Evolutionary conservation across 1,140 invertebrate genomes (phyloP).

Genomic region (Archegozetes longisetosus): DNA sequence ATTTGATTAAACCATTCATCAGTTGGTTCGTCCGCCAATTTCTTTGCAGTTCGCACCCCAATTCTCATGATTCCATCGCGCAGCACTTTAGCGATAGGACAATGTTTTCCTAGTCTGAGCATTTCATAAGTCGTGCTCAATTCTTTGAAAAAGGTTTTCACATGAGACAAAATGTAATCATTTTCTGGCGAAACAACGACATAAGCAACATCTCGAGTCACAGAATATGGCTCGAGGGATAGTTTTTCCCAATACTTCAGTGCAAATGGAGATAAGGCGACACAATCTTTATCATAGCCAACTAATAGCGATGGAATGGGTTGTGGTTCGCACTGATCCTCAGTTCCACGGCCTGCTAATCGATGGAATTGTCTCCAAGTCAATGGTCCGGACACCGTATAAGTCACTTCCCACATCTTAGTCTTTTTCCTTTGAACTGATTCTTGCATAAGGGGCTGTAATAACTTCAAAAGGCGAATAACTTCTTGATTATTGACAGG

Average conservation of each 20-base stretch:
- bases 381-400: slow-evolving; percentile 32
- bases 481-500: slow-evolving; percentile 80
- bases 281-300: slow-evolving; percentile 86
- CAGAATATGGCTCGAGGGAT: slow-evolving; percentile 80
- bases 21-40: slow-evolving; percentile 46
- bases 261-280: slow-evolving; percentile 77
- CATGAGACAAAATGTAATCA: slow-evolving; percentile 57
- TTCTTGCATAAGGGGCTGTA: slow-evolving; percentile 82
- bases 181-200: slow-evolving; percentile 84
- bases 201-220: slow-evolving; percentile 80
- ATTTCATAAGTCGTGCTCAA: slow-evolving; percentile 80
- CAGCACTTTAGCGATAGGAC: slow-evolving; percentile 21
- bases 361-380: slow-evolving; percentile 95
- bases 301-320: slow-evolving; percentile 84
- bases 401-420: slow-evolving; percentile 21
- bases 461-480: slow-evolving; percentile 68
- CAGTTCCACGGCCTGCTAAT: slow-evolving; percentile 73
- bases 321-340: slow-evolving; percentile 88
- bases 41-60: slow-evolving; percentile 45
- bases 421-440: slow-evolving; percentile 42
- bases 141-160: slow-evolving; percentile 77
- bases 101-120: slow-evolving; percentile 23
- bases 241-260: slow-evolving; percentile 89
- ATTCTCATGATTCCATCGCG: slow-evolving; percentile 62
- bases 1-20: slow-evolving; percentile 73